Base-by-base conservation (phyloP, 35 echinoderm and acorn worm species). In the Hemicentrotus pulcherrimus region DNA sequence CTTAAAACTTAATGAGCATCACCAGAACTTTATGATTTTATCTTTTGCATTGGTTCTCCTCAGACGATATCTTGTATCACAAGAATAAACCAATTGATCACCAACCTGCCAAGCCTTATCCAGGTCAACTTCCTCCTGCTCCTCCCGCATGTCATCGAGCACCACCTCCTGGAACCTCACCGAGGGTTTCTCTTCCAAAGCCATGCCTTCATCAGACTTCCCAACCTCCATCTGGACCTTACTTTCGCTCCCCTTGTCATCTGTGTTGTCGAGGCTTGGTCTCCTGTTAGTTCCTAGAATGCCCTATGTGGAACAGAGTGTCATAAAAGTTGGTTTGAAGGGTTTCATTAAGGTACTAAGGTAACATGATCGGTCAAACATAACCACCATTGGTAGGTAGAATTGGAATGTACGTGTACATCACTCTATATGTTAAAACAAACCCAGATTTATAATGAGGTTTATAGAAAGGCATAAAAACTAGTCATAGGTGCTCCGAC, bases 91-190 rank as follows among this genome's bases (percentile, higher is more conserved):
- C 18, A 47, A 94, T 95, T 46, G 50, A 60, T 31, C 31, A 86
- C 95, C 86, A 94, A 97, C 97, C 95, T 87, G 94, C 97, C 97
- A 97, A 8, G 97, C 97, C 59, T 97, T 96, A 60, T 97, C 94
- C 13, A 97, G 55, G 32, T 97, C 95, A 85, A 96, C 46, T 71
- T 97, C 97, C 31, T 97, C 96, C 87, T 86, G 90, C 92, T 96
- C 94, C 87, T 95, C 86, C 10, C 60, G 31, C 6, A 10, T 47
- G n/a, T 85, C 45, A 70, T 61, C 28, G 61, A n/a, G 24, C 11
- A 61, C 52, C 41, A 87, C 86, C 19, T 96, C 96, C 94, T 94
- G 85, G 94, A 96, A 96, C 60, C 65, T 16, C 24, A 96, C 96
- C 6, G 96, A 96, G 30, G 96, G 96, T 70, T 96, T 96, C 65